phyloP scores from a whole-genome alignment of 2,113 vertebrate genomes.

The Thunnus maccoyii region DNA sequence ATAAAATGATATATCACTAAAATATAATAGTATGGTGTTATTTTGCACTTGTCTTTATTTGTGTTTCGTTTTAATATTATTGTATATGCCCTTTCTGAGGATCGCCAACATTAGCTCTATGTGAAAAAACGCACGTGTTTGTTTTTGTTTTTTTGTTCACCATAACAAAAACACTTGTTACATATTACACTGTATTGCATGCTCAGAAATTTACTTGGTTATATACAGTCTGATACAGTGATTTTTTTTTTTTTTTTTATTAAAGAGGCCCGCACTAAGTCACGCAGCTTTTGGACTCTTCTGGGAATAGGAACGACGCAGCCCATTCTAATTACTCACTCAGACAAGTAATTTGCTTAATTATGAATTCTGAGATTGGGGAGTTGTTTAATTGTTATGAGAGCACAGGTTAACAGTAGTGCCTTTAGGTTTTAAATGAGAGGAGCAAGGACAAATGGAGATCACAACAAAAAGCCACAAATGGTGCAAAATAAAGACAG shows the following conservation, averaged over 20 bases:
- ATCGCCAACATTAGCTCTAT: too few species aligned
- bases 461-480: conserved; percentile 32
- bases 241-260: conserved; percentile 59
- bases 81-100: neutral
- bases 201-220: conserved; percentile 3
- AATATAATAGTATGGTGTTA: too few species aligned
- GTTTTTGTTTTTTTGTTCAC: neutral
- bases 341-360: conserved; percentile 66
- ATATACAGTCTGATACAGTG: conserved; percentile 18
- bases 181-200: neutral
- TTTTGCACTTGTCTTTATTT: neutral
- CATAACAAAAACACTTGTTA: neutral
- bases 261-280: conserved; percentile 46
- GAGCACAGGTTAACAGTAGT: conserved; percentile 46
- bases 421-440: conserved; percentile 45
- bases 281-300: conserved; percentile 56
- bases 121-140: too few species aligned
- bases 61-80: neutral
- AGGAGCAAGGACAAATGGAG: conserved; percentile 25
- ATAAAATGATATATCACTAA: too few species aligned
- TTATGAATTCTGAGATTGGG: conserved; percentile 57
- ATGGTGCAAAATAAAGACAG: conserved; percentile 7
- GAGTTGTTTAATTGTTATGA: conserved; percentile 64
- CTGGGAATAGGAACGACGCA: conserved; percentile 43
- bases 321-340: conserved; percentile 68